These are phyloP conservation scores for Elaphurus davidianus DNA, from an alignment of 2,113 vertebrate genomes.

Conservation along the genomic window DNA sequence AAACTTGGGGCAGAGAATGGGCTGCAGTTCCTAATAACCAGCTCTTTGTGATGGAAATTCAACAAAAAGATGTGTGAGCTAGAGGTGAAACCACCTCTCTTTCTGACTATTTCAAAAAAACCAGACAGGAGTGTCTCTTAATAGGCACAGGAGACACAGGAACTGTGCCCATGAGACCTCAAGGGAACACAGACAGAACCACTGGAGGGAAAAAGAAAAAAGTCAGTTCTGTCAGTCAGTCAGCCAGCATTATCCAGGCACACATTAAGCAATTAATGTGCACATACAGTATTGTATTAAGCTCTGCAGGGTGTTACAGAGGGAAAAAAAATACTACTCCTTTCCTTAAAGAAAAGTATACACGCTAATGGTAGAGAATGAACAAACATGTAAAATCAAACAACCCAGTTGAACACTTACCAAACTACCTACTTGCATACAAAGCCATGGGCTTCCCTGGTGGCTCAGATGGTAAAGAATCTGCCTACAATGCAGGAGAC, in stretches of 20 bases:
- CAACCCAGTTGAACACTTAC: background rate
- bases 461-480: background rate
- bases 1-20: background rate
- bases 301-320: background rate
- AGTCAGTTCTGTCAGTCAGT: background rate
- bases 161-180: background rate
- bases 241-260: background rate
- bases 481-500: background rate
- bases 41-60: conserved; percentile 38
- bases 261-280: conserved; percentile 30
- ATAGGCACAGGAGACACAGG: background rate
- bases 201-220: background rate
- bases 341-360: background rate
- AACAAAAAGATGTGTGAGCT: background rate
- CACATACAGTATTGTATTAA: background rate
- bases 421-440: background rate
- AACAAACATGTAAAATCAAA: conserved; percentile 19
- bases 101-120: conserved; percentile 39
- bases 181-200: background rate
- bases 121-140: background rate
- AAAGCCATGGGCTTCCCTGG: background rate
- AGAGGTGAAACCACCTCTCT: background rate
- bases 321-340: background rate
- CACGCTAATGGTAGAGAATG: background rate
- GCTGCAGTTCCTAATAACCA: conserved; percentile 33